Percentiles rank a stretch among this genome's conserved stretches.
Conservation (phyloP, 2,797 vertebrate genomes). For the Meda fulgida region DNA sequence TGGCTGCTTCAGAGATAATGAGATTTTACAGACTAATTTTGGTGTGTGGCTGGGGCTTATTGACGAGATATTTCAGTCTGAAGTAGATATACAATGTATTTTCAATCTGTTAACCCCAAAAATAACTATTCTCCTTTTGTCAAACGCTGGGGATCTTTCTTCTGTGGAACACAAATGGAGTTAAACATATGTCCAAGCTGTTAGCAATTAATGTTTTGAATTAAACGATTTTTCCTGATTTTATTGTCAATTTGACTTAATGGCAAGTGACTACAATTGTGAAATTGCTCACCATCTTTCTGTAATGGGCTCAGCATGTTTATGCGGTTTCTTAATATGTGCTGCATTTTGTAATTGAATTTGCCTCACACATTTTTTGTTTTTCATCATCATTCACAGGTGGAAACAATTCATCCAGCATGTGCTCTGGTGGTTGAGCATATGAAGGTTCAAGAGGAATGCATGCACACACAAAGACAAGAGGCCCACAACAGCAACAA, state of each 20-base stretch:
- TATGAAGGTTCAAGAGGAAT: slow-evolving; percentile 74
- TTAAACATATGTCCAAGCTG: neutral
- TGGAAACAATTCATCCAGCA: slow-evolving; percentile 76
- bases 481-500: slow-evolving; percentile 67
- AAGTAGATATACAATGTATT: neutral
- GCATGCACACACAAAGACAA: slow-evolving; percentile 63
- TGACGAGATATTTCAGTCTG: slow-evolving; percentile 1
- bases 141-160: neutral
- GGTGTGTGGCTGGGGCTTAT: neutral
- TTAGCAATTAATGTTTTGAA: neutral
- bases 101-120: neutral
- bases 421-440: slow-evolving; percentile 75
- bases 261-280: slow-evolving; percentile 2
- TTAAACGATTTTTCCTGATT: neutral
- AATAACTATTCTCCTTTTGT: neutral
- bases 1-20: slow-evolving; percentile 28
- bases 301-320: slow-evolving; percentile 12
- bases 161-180: neutral
- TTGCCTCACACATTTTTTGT: neutral
- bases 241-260: neutral
- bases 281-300: neutral
- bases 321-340: neutral
- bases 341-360: neutral
- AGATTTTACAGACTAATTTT: neutral
- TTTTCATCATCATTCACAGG: slow-evolving; percentile 59